A percentile compares a stretch with the other conserved stretches of the same genome.
Evolutionary conservation across 2,113 vertebrate genomes (phyloP).

Genomic region (Papio anubis): DNA sequence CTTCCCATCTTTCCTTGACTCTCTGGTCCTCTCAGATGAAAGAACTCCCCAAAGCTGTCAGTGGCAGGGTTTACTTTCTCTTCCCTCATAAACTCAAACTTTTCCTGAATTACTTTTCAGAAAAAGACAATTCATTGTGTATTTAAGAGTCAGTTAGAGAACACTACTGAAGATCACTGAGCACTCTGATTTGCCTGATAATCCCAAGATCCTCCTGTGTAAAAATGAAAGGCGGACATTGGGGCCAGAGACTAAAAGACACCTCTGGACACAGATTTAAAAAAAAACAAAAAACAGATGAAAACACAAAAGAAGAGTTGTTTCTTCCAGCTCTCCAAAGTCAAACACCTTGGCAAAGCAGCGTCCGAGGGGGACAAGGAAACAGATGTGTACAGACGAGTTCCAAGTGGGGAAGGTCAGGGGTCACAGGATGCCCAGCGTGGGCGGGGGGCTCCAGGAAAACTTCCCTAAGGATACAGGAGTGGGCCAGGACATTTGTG

Average conservation of each 20-base stretch:
- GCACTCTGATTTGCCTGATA: background rate
- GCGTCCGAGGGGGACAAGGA: background rate
- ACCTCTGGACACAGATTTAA: background rate
- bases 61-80: background rate
- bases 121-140: background rate
- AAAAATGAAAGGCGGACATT: background rate
- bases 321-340: background rate
- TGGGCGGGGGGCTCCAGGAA: background rate
- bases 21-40: background rate
- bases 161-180: background rate
- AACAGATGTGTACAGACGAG: background rate
- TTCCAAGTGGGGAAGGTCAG: background rate
- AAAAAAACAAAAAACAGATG: background rate
- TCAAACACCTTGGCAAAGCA: background rate
- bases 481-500: background rate
- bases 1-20: background rate
- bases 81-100: background rate
- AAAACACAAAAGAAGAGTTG: background rate
- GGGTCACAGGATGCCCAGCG: background rate
- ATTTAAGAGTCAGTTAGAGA: background rate
- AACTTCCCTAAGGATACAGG: background rate
- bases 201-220: background rate
- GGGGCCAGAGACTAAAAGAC: background rate
- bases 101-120: background rate
- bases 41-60: background rate